Conservation (phyloP, 2,113 vertebrate species). For the Macquaria ambigua region DNA sequence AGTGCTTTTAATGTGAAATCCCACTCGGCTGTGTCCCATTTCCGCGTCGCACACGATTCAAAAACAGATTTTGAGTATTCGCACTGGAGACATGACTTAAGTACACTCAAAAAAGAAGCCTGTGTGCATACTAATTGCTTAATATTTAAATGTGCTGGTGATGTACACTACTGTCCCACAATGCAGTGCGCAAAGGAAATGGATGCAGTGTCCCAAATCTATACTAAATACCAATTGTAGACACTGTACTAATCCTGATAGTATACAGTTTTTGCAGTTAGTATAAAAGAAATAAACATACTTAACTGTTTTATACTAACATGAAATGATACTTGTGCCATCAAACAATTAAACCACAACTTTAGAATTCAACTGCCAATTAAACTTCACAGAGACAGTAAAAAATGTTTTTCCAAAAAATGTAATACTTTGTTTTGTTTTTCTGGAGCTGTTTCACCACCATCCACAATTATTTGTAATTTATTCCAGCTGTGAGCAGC, state of each 20-base stretch:
- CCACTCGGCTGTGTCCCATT: no score
- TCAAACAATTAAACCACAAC: not conserved
- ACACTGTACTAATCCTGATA: not conserved
- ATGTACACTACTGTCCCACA: no score
- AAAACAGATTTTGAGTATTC: no score
- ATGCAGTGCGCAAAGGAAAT: not conserved
- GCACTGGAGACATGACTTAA: not conserved
- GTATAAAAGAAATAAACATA: not conserved
- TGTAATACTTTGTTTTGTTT: not conserved
- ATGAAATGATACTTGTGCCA: not conserved
- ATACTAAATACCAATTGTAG: not conserved
- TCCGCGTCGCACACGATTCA: no score
- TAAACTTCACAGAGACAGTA: not conserved
- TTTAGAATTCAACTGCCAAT: not conserved
- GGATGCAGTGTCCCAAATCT: not conserved
- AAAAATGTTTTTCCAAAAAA: not conserved
- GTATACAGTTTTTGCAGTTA: not conserved
- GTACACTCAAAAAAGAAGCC: no score
- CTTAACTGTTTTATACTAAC: not conserved
- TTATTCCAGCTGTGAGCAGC: conserved; percentile 1
- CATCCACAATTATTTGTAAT: not conserved
- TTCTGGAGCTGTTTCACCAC: not conserved
- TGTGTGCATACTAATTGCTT: no score
- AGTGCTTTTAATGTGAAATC: not conserved
- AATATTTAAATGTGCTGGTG: no score